Percentiles rank a stretch among this genome's conserved stretches.
Evolutionary conservation across 53 echinoderm and acorn worm species (phyloP).

Genomic region (Holothuria scabra): DNA sequence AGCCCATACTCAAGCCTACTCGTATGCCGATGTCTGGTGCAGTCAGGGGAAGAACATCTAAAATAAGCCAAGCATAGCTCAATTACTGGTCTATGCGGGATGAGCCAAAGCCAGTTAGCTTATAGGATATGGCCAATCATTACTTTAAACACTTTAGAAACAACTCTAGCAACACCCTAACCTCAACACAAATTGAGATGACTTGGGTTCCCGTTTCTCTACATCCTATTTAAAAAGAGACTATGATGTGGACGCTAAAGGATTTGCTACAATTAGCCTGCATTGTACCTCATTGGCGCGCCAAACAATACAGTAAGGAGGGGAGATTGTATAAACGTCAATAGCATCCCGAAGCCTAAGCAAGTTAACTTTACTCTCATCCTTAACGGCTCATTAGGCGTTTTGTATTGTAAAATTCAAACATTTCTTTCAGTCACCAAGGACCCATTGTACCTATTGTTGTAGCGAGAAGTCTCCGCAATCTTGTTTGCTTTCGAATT

Average conservation of each 20-base stretch:
- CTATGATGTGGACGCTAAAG: neutral
- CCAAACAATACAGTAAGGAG: neutral
- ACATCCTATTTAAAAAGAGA: neutral
- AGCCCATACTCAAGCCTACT: no score
- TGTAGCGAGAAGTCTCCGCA: neutral
- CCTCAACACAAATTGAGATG: slow-evolving; percentile 2
- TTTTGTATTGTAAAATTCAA: slow-evolving; percentile 40
- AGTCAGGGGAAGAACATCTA: no score
- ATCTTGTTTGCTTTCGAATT: slow-evolving; percentile 44
- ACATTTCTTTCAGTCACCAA: slow-evolving; percentile 37
- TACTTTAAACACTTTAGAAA: neutral
- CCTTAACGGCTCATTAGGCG: slow-evolving; percentile 30
- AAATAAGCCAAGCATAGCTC: no score
- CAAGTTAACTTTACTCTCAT: slow-evolving; percentile 26
- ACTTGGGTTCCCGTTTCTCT: neutral
- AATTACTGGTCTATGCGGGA: no score
- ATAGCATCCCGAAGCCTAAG: slow-evolving; percentile 30
- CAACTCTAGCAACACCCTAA: neutral
- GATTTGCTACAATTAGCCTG: slow-evolving; percentile 44
- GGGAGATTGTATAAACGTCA: neutral
- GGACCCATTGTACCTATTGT: slow-evolving; percentile 38
- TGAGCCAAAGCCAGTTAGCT: no score
- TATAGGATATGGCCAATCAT: no score
- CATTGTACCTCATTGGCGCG: neutral
- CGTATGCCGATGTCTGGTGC: no score